These are phyloP conservation scores for Fratercula arctica DNA, from an alignment of 2,797 vertebrate species.

Conservation along the genomic window DNA sequence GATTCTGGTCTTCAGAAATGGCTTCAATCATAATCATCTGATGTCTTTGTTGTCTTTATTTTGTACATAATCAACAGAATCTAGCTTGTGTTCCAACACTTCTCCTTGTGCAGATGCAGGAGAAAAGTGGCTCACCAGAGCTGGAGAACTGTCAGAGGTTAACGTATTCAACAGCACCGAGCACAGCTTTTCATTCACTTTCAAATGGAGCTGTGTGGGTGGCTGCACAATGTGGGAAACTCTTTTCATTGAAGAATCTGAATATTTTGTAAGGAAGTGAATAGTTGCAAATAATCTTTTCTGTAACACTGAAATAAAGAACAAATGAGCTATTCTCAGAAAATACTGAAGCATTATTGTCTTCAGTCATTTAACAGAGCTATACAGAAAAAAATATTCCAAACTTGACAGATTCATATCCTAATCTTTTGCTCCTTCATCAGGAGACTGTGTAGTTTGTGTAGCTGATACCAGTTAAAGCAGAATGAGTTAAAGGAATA, in stretches of 20 bases:
- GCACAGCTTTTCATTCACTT: constrained; percentile 78
- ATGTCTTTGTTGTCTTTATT: constrained; percentile 2
- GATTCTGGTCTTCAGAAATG: not conserved
- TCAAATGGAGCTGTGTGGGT: constrained; percentile 83
- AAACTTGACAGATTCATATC: constrained; percentile 81
- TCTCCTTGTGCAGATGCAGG: constrained; percentile 30
- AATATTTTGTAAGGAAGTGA: constrained; percentile 91
- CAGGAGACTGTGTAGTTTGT: constrained; percentile 8
- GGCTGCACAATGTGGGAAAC: constrained; percentile 88
- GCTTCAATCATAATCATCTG: not conserved
- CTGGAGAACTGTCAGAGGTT: constrained; percentile 70
- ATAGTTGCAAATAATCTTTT: constrained; percentile 90
- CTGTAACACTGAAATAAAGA: constrained; percentile 83
- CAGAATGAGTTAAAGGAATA: not conserved
- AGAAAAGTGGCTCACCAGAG: constrained; percentile 58
- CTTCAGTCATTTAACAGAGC: constrained; percentile 66
- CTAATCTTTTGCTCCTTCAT: constrained; percentile 72
- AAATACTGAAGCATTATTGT: constrained; percentile 78
- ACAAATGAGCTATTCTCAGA: constrained; percentile 90
- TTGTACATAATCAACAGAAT: not conserved
- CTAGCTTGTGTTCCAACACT: not conserved
- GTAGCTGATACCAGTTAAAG: not conserved
- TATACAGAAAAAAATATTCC: constrained; percentile 75
- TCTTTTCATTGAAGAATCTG: constrained; percentile 88
- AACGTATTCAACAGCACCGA: constrained; percentile 64